Conservation (phyloP, 2,888 invertebrate genomes). For the Volucella inanis region DNA sequence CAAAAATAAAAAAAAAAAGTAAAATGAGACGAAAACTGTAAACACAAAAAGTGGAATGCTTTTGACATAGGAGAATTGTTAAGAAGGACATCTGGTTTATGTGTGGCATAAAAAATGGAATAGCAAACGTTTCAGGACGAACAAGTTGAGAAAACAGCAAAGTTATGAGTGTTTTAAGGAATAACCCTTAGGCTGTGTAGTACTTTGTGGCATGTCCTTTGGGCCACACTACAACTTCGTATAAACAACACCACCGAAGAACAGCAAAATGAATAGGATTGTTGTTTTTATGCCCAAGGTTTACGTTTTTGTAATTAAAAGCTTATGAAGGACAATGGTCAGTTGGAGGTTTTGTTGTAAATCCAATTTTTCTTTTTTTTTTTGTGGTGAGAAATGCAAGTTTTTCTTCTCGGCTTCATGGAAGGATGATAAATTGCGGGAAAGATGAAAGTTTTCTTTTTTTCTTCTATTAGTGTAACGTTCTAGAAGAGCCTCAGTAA, state of each 20-base stretch:
- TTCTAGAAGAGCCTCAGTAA: no score
- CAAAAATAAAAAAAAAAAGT: not conserved
- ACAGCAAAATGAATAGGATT: not conserved
- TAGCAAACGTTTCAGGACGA: not conserved
- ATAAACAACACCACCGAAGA: not conserved
- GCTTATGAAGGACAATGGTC: not conserved
- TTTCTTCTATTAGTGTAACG: no score
- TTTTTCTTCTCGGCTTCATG: no score
- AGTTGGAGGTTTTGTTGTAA: not conserved
- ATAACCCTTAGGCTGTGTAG: no score
- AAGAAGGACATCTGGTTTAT: slow-evolving; percentile 52
- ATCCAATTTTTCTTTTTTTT: not conserved
- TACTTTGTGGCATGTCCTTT: no score
- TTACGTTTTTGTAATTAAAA: slow-evolving; percentile 6
- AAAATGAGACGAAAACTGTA: slow-evolving; percentile 1
- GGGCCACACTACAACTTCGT: no score
- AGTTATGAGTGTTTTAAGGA: no score
- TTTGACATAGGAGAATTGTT: slow-evolving; percentile 51
- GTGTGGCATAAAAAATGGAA: slow-evolving; percentile 6
- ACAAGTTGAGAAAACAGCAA: not conserved
- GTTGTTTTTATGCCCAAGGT: no score
- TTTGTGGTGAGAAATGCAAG: no score
- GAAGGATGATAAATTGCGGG: no score
- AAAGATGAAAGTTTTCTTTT: no score
- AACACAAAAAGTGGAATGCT: slow-evolving; percentile 40